Evolutionary conservation across 2,113 vertebrate species (phyloP).

Genomic region (Climacteris rufus): DNA sequence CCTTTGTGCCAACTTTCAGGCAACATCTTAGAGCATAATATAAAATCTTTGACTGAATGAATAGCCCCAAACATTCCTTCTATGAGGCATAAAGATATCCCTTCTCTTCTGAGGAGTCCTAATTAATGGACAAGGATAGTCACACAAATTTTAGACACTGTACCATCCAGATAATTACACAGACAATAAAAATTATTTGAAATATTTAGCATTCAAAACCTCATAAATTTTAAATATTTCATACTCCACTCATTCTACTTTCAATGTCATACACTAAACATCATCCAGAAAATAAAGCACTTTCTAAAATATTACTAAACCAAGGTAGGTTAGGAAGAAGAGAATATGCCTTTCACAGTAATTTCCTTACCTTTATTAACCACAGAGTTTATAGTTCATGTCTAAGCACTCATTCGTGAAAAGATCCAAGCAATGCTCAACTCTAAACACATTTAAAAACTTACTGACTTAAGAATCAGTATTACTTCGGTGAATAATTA

Average conservation of each 20-base stretch:
- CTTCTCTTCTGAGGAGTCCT: not conserved
- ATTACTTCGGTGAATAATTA: not conserved
- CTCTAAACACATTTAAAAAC: not conserved
- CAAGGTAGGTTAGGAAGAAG: not conserved
- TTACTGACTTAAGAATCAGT: not conserved
- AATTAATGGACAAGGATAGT: not conserved
- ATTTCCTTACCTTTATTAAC: not conserved
- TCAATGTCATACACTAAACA: not conserved
- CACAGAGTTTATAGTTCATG: not conserved
- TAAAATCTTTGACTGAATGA: not conserved
- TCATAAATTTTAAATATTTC: not conserved
- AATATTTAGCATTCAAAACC: not conserved
- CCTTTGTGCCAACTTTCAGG: not conserved
- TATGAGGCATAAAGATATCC: not conserved
- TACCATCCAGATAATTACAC: not conserved
- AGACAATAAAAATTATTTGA: not conserved
- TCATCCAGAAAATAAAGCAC: not conserved
- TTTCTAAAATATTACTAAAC: not conserved
- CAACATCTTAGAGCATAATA: not conserved
- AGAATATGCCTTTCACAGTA: not conserved
- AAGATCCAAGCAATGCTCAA: not conserved
- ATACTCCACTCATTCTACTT: not conserved
- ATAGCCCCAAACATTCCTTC: not conserved
- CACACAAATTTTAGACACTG: not conserved
- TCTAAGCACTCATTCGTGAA: not conserved